Evolutionary conservation across 2,797 vertebrate species (phyloP), one percentile per base, ranked within the genome.

Genomic region (Psittacula echo): DNA sequence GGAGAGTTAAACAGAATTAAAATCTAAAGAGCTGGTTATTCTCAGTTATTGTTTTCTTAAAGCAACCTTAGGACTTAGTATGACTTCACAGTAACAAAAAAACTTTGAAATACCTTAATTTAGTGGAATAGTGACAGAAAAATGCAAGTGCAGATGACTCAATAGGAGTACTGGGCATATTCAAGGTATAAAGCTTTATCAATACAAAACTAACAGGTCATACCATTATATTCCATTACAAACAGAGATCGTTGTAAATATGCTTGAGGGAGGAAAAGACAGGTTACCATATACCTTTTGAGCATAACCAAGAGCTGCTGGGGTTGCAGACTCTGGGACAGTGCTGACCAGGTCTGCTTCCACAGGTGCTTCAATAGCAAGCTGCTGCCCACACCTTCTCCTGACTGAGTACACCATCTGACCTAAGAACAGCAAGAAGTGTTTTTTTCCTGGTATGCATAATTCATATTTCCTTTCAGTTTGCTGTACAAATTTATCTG

Each of bases 341-440:
- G 99, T 99, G 98, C 99, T 99, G 95, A 99, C 99, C 93, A 99
- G 96, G 84, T 99, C 99, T n/a, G 98, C 99, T 44, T 99, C 98
- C 88, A 99, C 99, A 0, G 99, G 99, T 16, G 99, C 99, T 97
- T 99, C 99, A 7, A 99, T 98, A 53, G 99, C 99, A 65, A 99
- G 97, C 97, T 99, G 99, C 84, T 98, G 98, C 75, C 99, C 99
- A n/a, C 99, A 99, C 84, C 99, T 98, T 88, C 98, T 99, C 89
- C 99, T 98, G 68, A 99, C 99, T 1, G 99, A 99, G 91, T 99
- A 99, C 32, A 99, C 99, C 99, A 99, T 99, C 97, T 99, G 99
- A 93, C 99, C 99, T 99, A 97, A n/a, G 39, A 81, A 95, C 29
- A 93, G 86, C 37, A 71, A 97, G 50, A 95, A 83, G 48, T 41